Conservation (phyloP, 92 coral and sea anemone genomes). For the Blastomussa wellsi region DNA sequence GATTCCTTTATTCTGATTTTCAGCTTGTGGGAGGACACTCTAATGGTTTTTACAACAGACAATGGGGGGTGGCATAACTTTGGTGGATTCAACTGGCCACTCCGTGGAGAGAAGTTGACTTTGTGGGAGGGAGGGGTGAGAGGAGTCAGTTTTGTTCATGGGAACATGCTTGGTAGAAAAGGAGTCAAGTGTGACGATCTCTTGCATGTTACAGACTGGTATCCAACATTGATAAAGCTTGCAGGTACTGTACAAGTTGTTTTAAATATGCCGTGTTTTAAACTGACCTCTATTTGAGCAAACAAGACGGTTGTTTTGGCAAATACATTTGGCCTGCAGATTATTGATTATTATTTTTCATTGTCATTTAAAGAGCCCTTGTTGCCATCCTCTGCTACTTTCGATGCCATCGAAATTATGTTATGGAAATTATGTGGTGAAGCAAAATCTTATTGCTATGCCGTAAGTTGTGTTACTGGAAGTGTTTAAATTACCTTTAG, state of each 20-base stretch:
- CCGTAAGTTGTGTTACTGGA: too few species aligned
- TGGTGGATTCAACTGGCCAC: slow-evolving; percentile 61
- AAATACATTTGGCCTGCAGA: too few species aligned
- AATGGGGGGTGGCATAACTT: slow-evolving; percentile 43
- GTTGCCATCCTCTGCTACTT: too few species aligned
- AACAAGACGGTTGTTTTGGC: not conserved
- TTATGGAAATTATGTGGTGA: too few species aligned
- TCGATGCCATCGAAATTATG: too few species aligned
- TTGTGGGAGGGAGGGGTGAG: slow-evolving; percentile 66
- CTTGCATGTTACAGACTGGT: slow-evolving; percentile 65
- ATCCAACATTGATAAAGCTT: slow-evolving; percentile 49
- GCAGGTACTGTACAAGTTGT: too few species aligned
- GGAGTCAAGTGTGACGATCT: slow-evolving; percentile 46
- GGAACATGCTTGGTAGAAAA: slow-evolving; percentile 44
- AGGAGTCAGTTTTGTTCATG: slow-evolving; percentile 61
- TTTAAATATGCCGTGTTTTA: not conserved
- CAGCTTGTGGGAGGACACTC: slow-evolving; percentile 58
- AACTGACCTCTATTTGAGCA: not conserved
- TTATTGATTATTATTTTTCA: too few species aligned
- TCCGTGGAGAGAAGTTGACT: slow-evolving; percentile 50
- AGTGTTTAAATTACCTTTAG: too few species aligned
- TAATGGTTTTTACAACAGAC: slow-evolving; percentile 45
- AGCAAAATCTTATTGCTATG: too few species aligned
- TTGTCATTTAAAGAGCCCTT: too few species aligned
- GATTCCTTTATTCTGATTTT: not conserved